These are phyloP conservation scores for Arbacia lixula DNA, from an alignment of 53 echinoderm and acorn worm species.

Conservation along the genomic window DNA sequence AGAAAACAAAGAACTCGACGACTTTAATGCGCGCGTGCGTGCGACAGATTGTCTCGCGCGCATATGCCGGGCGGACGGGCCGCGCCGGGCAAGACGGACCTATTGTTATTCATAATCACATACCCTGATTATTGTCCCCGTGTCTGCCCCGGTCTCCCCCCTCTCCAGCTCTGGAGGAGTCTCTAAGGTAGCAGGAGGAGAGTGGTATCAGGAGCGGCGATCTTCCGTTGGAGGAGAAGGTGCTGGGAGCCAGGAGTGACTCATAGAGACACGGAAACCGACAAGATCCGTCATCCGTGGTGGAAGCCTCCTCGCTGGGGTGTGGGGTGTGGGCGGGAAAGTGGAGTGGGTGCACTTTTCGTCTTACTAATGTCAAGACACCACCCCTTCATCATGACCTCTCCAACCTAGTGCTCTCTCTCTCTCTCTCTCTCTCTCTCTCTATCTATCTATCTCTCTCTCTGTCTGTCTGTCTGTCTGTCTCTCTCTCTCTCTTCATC, in stretches of 20 bases:
- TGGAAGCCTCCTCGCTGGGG: too few species aligned
- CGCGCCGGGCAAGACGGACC: constrained; percentile 9
- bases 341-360: constrained; percentile 19
- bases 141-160: background rate
- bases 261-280: constrained; percentile 32
- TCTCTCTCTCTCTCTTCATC: constrained; percentile 7
- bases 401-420: background rate
- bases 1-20: constrained; percentile 25
- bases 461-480: background rate
- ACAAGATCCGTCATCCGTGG: constrained; percentile 14
- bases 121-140: background rate
- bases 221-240: background rate
- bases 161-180: background rate
- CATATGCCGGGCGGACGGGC: too few species aligned
- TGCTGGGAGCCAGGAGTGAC: constrained; percentile 23
- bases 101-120: constrained; percentile 39
- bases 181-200: background rate
- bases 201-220: background rate
- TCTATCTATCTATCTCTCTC: background rate
- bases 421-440: background rate
- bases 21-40: background rate
- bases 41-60: constrained; percentile 26
- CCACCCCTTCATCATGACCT: background rate
- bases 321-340: background rate
- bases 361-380: background rate